Percentiles rank a stretch among this genome's conserved stretches.
Conservation (phyloP, 2,797 vertebrate species). For the Paratrypauchen microcephalus region DNA sequence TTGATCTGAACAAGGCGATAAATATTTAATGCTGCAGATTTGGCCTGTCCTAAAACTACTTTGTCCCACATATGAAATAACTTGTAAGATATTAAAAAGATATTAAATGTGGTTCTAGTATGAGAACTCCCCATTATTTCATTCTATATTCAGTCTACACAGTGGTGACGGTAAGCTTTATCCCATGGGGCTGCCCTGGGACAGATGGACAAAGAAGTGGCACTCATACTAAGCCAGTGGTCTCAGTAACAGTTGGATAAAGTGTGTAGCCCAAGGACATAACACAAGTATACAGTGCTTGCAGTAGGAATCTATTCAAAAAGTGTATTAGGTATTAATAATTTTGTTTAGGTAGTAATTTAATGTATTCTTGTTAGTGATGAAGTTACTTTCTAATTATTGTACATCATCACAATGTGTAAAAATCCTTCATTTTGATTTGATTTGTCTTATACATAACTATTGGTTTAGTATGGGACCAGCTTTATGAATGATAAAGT, state of each 20-base stretch:
- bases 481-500: no score
- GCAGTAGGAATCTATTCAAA: neutral
- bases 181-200: neutral
- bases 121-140: neutral
- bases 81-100: neutral
- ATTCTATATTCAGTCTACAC: neutral
- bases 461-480: no score
- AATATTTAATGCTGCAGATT: constrained; percentile 24
- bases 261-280: neutral
- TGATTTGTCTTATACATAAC: no score
- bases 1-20: constrained; percentile 8
- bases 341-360: no score
- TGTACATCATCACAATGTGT: no score
- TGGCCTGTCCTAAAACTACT: constrained; percentile 21
- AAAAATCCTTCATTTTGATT: no score
- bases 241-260: constrained; percentile 2
- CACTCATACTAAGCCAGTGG: neutral
- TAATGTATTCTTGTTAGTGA: no score
- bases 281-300: no score
- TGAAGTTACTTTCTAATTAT: neutral
- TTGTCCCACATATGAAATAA: constrained; percentile 20
- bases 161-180: no score
- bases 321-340: no score
- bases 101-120: neutral
- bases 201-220: neutral